These are phyloP conservation scores for Macquaria ambigua DNA, from an alignment of 2,113 vertebrate genomes.

Conservation along the genomic window DNA sequence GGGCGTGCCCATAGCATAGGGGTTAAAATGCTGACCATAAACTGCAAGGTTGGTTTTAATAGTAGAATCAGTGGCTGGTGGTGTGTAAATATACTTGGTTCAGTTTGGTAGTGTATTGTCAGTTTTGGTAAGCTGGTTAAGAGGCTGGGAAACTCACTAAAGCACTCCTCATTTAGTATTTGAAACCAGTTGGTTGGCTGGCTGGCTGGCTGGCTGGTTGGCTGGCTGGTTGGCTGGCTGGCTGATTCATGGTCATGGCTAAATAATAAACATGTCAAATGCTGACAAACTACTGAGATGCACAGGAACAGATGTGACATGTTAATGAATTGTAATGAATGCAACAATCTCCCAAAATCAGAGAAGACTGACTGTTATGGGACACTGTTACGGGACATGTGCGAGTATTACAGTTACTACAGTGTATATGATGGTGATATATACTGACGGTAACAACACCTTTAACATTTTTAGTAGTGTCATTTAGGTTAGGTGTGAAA, in stretches of 20 bases:
- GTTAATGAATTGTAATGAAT: background rate
- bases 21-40: no score
- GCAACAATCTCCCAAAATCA: background rate
- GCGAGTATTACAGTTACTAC: background rate
- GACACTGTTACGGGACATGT: background rate
- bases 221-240: no score
- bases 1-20: no score
- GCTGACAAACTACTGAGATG: background rate
- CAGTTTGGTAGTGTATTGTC: background rate
- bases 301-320: background rate
- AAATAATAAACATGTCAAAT: background rate
- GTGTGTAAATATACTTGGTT: constrained; percentile 10
- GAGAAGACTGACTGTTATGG: background rate
- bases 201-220: no score
- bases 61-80: background rate
- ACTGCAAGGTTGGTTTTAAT: background rate
- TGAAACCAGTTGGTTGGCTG: constrained; percentile 41
- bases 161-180: constrained; percentile 18
- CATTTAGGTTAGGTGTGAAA: no score
- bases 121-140: constrained; percentile 23
- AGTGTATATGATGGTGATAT: background rate
- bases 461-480: no score
- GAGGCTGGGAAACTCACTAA: constrained; percentile 5
- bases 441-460: background rate
- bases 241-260: background rate